Evolutionary conservation across 2,888 invertebrate species (phyloP), one percentile per base, ranked within the genome.

Genomic region (Hydrotaea diabolus): DNA sequence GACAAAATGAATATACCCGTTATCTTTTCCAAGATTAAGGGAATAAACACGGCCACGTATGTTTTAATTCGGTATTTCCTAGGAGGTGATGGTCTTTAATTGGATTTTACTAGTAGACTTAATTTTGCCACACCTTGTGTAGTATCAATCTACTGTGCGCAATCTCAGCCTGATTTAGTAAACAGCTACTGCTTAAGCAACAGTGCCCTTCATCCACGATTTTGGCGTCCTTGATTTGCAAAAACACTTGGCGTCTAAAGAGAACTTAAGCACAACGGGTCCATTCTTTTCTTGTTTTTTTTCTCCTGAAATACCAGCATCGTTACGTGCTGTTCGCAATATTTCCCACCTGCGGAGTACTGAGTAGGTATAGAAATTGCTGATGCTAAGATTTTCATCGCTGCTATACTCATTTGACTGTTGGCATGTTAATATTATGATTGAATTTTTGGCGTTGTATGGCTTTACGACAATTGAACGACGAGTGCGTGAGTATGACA

Each of bases 381-480:
- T 46, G 74, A 13, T 23, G 2, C 39, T 23, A 23, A 46, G 72
- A 23, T 49, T 66, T 62, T 19, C 13, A 0, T 15, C 64, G 11
- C 59, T 69, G 69, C 72, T 77, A 71, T 83, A 55, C 76, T 73
- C 66, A 73, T 46, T 80, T 59, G 72, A 19, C 43, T 46, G 49
- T n/a, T 77, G 72, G 72, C 57, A 79, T 80, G 76, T 77, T 57
- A 83, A 83, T 77, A 80, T 77, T 77, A 23, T 83, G 83, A 79
- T 66, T 59, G 31, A 31, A 31, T 31, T 62, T 26, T 8, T 46
- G 7, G 31, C 31, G 3, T 69, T 46, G 15, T 46, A 21, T 62
- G 36, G 15, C 69, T 69, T 69, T 31, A 31, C 5, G 31, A 59
- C 19, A 59, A 59, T 59, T 59, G 59, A 26, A 49, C n/a, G 49